Evolutionary conservation across 2,113 vertebrate species (phyloP).

Genomic region (Sialia sialis): DNA sequence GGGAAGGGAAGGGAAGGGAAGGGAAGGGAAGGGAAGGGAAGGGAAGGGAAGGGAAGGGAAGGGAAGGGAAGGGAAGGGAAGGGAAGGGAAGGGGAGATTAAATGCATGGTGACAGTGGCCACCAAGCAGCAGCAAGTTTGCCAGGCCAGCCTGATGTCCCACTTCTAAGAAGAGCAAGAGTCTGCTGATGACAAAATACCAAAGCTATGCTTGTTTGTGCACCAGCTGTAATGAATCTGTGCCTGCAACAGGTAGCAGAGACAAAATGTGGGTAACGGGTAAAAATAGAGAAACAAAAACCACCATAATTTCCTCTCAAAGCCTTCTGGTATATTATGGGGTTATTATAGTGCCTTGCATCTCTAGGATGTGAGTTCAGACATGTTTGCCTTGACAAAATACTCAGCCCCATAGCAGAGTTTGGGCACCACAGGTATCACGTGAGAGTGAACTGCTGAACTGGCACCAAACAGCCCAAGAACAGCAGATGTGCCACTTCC

Average conservation of each 20-base stretch:
- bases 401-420: fast-evolving
- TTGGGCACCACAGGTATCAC: fast-evolving
- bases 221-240: slow-evolving; percentile 21
- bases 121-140: slow-evolving; percentile 60
- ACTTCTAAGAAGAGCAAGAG: slow-evolving; percentile 52
- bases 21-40: neutral
- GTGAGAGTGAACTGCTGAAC: neutral
- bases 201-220: neutral
- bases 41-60: slow-evolving; percentile 26
- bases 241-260: neutral
- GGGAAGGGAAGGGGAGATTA: slow-evolving; percentile 39
- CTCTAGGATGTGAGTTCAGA: neutral
- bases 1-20: too few species aligned
- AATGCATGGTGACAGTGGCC: slow-evolving; percentile 23
- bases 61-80: too few species aligned
- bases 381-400: neutral
- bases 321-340: neutral
- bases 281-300: fast-evolving
- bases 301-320: neutral
- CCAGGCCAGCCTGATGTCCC: slow-evolving; percentile 49
- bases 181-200: neutral
- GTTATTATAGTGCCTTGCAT: neutral
- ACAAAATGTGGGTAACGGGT: neutral
- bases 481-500: neutral
- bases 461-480: neutral